phyloP scores from a whole-genome alignment of 1,140 invertebrate genomes.

The Drosophila tristis region DNA sequence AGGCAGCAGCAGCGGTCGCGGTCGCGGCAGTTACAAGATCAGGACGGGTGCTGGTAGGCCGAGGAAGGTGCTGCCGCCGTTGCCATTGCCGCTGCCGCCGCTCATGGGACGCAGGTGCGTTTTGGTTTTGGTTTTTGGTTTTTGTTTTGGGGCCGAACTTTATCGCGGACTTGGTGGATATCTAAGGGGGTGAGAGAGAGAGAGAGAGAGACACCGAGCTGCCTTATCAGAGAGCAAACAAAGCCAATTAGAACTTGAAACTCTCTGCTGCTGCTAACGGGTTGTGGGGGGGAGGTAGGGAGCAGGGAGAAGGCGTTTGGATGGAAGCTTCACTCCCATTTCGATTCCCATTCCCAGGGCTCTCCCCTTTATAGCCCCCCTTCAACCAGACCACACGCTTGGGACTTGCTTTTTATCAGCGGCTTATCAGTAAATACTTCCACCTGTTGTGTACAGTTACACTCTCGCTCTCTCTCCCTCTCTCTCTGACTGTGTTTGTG shows the following conservation, averaged over 20 bases:
- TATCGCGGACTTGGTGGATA: constrained; percentile 6
- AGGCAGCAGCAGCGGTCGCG: background rate
- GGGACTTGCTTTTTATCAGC: constrained; percentile 64
- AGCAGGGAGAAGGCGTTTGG: constrained; percentile 3
- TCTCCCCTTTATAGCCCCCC: constrained; percentile 7
- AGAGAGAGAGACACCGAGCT: background rate
- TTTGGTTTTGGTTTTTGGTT: background rate
- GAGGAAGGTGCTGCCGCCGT: too few relatives aligned
- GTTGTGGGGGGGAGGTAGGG: constrained; percentile 8
- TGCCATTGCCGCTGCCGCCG: too few relatives aligned
- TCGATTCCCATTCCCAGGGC: constrained; percentile 24
- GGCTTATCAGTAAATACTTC: constrained; percentile 82
- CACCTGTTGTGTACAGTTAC: constrained; percentile 64
- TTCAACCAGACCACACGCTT: background rate
- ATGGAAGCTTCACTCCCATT: constrained; percentile 26
- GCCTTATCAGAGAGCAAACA: constrained; percentile 69
- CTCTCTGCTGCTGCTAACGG: constrained; percentile 38
- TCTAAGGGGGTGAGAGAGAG: background rate
- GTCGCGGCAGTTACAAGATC: too few relatives aligned
- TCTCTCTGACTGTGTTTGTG: constrained; percentile 25
- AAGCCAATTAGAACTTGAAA: constrained; percentile 66
- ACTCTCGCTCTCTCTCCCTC: background rate
- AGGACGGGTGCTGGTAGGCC: too few relatives aligned
- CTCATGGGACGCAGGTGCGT: constrained; percentile 40
- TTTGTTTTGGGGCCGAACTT: constrained; percentile 21